Conservation (phyloP, 2,888 invertebrate species). For the Dynastes grantii region DNA sequence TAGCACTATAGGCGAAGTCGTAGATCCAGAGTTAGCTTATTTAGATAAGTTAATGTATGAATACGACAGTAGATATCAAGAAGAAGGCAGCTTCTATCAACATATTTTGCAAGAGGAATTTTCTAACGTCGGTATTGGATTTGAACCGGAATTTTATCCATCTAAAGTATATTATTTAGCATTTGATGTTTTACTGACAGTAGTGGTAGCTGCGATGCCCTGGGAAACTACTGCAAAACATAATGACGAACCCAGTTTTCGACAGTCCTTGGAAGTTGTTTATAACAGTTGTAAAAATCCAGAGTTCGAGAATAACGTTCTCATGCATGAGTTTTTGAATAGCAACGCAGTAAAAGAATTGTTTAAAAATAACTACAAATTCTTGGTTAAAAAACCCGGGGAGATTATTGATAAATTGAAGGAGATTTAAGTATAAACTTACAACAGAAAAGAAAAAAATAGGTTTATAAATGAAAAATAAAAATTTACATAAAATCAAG, state of each 20-base stretch:
- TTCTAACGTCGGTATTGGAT: constrained; percentile 57
- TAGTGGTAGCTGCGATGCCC: constrained; percentile 62
- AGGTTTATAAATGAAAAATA: no score
- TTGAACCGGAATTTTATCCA: constrained; percentile 50
- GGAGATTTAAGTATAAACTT: not conserved
- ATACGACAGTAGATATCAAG: constrained; percentile 42
- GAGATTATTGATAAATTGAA: constrained; percentile 52
- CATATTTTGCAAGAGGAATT: constrained; percentile 53
- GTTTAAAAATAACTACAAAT: constrained; percentile 60
- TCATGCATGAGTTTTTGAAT: constrained; percentile 65
- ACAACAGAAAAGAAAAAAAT: no score
- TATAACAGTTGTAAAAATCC: constrained; percentile 61
- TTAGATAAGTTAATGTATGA: constrained; percentile 46
- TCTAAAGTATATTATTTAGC: constrained; percentile 61
- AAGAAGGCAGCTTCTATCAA: constrained; percentile 18
- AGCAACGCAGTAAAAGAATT: constrained; percentile 59
- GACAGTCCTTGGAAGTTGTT: constrained; percentile 62
- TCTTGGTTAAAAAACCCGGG: constrained; percentile 60
- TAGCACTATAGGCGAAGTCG: constrained; percentile 27
- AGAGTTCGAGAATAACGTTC: constrained; percentile 62
- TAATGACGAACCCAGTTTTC: constrained; percentile 62
- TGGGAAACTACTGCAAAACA: constrained; percentile 63
- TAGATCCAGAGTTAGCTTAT: constrained; percentile 29
- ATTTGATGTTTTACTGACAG: constrained; percentile 62
- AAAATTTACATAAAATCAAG: no score